Conservation (phyloP, 2,888 invertebrate genomes). For the Nesidiocoris tenuis region DNA sequence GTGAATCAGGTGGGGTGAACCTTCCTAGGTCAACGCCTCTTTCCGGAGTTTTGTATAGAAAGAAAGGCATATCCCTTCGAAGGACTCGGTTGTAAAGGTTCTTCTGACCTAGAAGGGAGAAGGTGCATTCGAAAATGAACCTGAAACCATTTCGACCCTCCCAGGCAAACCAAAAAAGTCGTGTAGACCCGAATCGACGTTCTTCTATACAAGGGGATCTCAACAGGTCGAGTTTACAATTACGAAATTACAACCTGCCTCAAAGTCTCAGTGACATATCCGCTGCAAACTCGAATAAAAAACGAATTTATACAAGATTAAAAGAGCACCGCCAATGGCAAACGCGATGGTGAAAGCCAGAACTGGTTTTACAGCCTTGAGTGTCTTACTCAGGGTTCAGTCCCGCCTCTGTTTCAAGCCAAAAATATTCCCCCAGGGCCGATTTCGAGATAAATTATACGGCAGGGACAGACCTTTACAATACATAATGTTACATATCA, state of each 20-base stretch:
- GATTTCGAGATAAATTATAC: neutral
- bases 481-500: too few species aligned
- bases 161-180: neutral
- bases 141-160: neutral
- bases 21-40: constrained; percentile 25
- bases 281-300: neutral
- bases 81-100: neutral
- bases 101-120: neutral
- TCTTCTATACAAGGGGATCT: neutral
- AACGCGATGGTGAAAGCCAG: constrained; percentile 10
- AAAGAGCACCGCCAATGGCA: too few species aligned
- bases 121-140: neutral
- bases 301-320: too few species aligned
- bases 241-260: neutral
- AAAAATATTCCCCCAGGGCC: neutral
- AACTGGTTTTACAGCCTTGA: constrained; percentile 28
- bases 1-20: neutral
- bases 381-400: neutral
- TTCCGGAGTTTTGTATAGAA: constrained; percentile 14
- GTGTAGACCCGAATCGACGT: too few species aligned
- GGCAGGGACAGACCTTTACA: too few species aligned
- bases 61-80: neutral
- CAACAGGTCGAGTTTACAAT: neutral
- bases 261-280: neutral
- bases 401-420: too few species aligned